Evolutionary conservation across 2,888 invertebrate genomes (phyloP).

Genomic region (Drosophila anceps): DNA sequence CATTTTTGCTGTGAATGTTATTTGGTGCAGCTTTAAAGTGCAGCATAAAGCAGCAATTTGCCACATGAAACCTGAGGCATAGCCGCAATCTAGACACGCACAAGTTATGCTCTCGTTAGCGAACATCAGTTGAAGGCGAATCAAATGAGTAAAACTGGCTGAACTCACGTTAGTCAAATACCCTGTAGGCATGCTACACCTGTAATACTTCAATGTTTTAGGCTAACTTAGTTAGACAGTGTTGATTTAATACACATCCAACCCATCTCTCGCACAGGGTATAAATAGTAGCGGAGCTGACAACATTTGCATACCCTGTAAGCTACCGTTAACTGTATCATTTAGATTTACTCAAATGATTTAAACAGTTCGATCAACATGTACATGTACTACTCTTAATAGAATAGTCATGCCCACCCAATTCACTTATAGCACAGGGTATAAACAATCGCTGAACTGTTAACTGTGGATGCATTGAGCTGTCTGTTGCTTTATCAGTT

Average conservation of each 20-base stretch:
- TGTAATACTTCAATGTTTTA: background rate
- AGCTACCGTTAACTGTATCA: background rate
- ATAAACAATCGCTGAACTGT: conserved; percentile 45
- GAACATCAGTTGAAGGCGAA: conserved; percentile 40
- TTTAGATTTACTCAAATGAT: background rate
- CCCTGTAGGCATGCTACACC: conserved; percentile 13
- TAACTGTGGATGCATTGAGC: conserved; percentile 44
- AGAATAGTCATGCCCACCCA: background rate
- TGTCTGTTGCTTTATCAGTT: conserved; percentile 54
- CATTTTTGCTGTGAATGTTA: conserved; percentile 17
- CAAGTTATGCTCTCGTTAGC: conserved; percentile 77
- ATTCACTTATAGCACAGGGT: conserved; percentile 16
- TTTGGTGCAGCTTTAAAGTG: conserved; percentile 56
- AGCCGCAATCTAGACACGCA: conserved; percentile 59
- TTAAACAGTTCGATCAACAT: background rate
- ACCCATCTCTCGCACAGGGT: background rate
- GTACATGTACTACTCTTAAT: too few relatives aligned
- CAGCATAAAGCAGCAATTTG: conserved; percentile 66
- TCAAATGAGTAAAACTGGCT: background rate
- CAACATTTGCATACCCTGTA: background rate
- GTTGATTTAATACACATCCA: background rate
- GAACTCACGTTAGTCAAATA: conserved; percentile 14
- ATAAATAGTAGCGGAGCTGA: background rate
- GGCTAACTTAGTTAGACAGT: background rate
- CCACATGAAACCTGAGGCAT: conserved; percentile 66